A percentile compares a stretch with the other conserved stretches of the same genome.
Evolutionary conservation across 2,888 invertebrate species (phyloP).

Genomic region (Endotricha flammealis): DNA sequence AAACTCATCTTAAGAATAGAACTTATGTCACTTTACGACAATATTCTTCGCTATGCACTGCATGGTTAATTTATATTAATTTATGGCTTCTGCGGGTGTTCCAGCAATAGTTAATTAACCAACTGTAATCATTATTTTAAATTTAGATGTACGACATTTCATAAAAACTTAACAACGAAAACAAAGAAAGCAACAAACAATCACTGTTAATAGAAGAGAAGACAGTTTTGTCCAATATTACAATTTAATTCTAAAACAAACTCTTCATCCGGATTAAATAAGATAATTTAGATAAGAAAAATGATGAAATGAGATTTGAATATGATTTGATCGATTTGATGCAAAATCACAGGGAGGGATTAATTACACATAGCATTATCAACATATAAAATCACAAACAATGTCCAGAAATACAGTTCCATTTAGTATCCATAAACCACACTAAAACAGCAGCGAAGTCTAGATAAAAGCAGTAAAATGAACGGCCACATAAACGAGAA

Average conservation of each 20-base stretch:
- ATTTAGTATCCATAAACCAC: neutral
- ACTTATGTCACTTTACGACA: constrained; percentile 13
- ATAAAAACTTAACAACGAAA: no score
- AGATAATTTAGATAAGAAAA: no score
- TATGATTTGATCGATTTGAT: no score
- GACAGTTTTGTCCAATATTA: no score
- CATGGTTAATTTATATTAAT: constrained; percentile 57
- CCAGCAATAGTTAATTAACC: constrained; percentile 48
- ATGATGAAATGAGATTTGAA: no score
- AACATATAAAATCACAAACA: no score
- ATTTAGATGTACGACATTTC: constrained; percentile 19
- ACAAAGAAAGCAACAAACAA: no score
- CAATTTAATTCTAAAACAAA: no score
- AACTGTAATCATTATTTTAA: constrained; percentile 37
- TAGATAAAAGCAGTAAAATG: constrained; percentile 1
- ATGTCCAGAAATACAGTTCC: neutral
- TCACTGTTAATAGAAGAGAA: no score
- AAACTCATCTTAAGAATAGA: neutral
- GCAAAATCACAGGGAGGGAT: no score
- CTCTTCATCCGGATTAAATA: no score
- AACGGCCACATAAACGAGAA: neutral
- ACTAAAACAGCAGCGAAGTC: neutral
- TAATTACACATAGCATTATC: no score
- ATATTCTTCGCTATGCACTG: constrained; percentile 23
- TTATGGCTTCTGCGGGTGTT: constrained; percentile 59